Conservation (phyloP, 2,888 invertebrate genomes). For the Caenorhabditis becei region DNA sequence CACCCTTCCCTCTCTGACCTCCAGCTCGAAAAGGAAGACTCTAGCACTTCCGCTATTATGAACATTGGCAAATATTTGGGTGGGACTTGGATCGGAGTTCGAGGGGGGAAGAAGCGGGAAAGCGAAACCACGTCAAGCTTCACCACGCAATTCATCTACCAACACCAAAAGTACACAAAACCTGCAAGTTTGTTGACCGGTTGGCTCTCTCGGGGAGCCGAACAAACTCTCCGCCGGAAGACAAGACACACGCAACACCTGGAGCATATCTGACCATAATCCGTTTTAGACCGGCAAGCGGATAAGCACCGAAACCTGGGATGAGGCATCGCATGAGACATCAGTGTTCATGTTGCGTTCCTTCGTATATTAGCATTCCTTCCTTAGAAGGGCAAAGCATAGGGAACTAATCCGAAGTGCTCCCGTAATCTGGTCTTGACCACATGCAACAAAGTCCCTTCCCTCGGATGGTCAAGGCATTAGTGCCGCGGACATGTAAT, state of each 20-base stretch:
- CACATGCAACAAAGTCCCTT: slow-evolving; percentile 26
- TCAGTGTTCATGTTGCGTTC: slow-evolving; percentile 20
- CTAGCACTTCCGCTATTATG: slow-evolving; percentile 60
- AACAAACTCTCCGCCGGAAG: slow-evolving; percentile 8
- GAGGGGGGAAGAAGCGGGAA: slow-evolving; percentile 42
- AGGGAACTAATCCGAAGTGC: slow-evolving; percentile 20
- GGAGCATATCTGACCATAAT: slow-evolving; percentile 1
- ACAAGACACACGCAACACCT: slow-evolving; percentile 20
- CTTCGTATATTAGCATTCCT: background rate
- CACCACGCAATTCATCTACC: slow-evolving; percentile 20
- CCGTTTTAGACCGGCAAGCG: background rate
- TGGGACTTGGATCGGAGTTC: slow-evolving; percentile 43
- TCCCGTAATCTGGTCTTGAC: slow-evolving; percentile 34
- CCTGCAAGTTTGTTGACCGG: slow-evolving; percentile 52
- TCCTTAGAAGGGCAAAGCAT: slow-evolving; percentile 19
- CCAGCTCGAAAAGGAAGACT: slow-evolving; percentile 38
- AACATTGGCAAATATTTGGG: slow-evolving; percentile 61
- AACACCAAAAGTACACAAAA: slow-evolving; percentile 56
- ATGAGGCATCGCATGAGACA: slow-evolving; percentile 13
- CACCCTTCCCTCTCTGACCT: slow-evolving; percentile 7
- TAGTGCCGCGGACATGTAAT: slow-evolving; percentile 4
- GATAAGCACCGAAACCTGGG: background rate
- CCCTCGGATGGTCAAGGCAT: slow-evolving; percentile 11
- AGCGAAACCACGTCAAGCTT: slow-evolving; percentile 45
- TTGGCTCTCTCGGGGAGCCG: slow-evolving; percentile 33